A percentile compares a stretch with the other conserved stretches of the same genome.
phyloP scores from a whole-genome alignment of 2,113 vertebrate species.

The Albula glossodonta region DNA sequence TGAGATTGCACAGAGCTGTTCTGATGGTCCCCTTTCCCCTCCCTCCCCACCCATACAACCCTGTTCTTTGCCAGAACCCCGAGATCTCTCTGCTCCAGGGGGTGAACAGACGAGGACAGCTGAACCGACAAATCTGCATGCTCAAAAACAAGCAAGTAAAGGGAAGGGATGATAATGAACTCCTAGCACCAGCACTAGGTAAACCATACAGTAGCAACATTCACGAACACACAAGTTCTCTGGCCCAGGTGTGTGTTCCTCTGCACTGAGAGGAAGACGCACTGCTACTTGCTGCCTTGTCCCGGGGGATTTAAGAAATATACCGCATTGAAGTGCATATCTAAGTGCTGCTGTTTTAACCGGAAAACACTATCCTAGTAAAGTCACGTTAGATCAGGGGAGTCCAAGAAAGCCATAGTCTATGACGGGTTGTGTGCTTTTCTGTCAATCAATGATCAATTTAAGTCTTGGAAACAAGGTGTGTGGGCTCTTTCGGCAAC shows the following conservation, averaged over 20 bases:
- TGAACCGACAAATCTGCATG: neutral
- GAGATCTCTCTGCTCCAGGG: slow-evolving; percentile 38
- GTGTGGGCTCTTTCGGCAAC: too few relatives aligned
- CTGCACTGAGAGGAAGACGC: neutral
- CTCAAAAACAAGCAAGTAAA: neutral
- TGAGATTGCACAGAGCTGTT: slow-evolving; percentile 65
- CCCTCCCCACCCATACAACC: slow-evolving; percentile 38
- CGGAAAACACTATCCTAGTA: neutral
- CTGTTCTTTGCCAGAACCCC: slow-evolving; percentile 54
- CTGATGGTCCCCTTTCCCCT: slow-evolving; percentile 61
- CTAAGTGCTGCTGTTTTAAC: neutral
- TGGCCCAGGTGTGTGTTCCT: neutral
- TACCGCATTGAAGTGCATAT: neutral
- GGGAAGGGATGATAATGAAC: neutral
- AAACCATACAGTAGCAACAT: neutral
- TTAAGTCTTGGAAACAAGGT: too few relatives aligned
- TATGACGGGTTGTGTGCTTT: too few relatives aligned
- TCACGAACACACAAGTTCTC: neutral
- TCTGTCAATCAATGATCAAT: too few relatives aligned
- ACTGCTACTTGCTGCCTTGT: neutral
- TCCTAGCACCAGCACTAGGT: neutral
- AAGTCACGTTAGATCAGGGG: neutral
- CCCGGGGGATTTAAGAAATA: slow-evolving; percentile 6
- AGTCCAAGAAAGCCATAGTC: too few relatives aligned
- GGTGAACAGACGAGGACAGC: slow-evolving; percentile 34